These are phyloP conservation scores for Alca torda DNA, from an alignment of 2,797 vertebrate species.

Conservation along the genomic window DNA sequence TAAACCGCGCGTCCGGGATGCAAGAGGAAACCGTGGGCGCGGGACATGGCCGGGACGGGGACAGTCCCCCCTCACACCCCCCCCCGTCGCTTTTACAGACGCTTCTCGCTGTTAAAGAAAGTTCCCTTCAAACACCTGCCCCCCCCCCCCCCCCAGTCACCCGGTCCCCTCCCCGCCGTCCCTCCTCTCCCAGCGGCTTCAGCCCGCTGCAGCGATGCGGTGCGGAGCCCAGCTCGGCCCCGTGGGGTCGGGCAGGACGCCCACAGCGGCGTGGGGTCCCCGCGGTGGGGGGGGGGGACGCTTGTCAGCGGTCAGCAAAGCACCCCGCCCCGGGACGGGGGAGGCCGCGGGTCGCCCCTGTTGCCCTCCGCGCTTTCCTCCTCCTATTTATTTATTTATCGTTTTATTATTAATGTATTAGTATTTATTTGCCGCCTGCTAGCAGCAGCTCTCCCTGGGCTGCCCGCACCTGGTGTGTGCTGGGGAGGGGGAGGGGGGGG, in stretches of 20 bases:
- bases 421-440: background rate
- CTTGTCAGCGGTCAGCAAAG: background rate
- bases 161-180: no score
- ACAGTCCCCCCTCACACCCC: background rate
- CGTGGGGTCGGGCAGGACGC: background rate
- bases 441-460: background rate
- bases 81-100: background rate
- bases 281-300: background rate
- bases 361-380: background rate
- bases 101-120: background rate
- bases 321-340: background rate
- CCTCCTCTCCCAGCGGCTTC: background rate
- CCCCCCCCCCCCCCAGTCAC: background rate
- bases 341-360: background rate
- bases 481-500: no score
- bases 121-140: background rate
- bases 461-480: background rate
- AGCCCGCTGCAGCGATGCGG: background rate
- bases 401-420: background rate
- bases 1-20: background rate
- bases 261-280: background rate
- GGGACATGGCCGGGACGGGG: background rate
- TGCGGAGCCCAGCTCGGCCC: background rate
- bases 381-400: background rate
- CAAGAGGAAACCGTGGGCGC: background rate